Conservation (phyloP, 2,113 vertebrate genomes). For the Nothobranchius furzeri region DNA sequence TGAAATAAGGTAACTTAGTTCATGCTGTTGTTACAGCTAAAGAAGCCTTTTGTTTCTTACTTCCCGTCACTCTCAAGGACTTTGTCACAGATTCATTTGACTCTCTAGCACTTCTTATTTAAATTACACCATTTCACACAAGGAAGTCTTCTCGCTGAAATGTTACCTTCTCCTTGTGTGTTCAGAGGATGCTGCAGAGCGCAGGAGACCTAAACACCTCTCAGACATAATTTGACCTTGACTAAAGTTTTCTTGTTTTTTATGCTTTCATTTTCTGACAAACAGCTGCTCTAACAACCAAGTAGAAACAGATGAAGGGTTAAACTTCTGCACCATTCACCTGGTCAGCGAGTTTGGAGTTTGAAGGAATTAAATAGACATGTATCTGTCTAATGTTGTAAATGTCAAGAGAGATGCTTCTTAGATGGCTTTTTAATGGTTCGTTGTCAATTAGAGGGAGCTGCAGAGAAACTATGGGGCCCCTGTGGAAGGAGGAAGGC, state of each 20-base stretch:
- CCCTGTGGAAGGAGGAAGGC: conserved; percentile 5
- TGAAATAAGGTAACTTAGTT: conserved; percentile 3
- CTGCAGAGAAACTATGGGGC: conserved; percentile 28
- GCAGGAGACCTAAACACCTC: too few relatives aligned
- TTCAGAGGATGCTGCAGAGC: too few relatives aligned
- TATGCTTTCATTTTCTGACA: background rate
- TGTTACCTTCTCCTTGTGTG: too few relatives aligned
- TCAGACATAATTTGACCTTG: too few relatives aligned
- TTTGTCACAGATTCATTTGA: background rate
- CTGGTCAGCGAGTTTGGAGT: background rate
- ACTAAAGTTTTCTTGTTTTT: background rate
- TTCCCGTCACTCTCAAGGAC: background rate
- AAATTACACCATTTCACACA: background rate
- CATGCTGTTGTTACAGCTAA: background rate
- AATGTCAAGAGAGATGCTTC: conserved; percentile 2
- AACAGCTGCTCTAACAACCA: background rate
- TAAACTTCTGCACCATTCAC: background rate
- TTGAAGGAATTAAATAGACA: background rate
- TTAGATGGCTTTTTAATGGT: conserved; percentile 55
- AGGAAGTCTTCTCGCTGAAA: too few relatives aligned
- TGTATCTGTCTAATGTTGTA: conserved; percentile 22
- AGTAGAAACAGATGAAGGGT: background rate
- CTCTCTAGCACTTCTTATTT: background rate
- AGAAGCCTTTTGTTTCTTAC: background rate
- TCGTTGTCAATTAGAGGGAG: conserved; percentile 47